Evolutionary conservation across 2,797 vertebrate species (phyloP), one percentile per base, ranked within the genome.

Genomic region (Malacoctenus gilli): DNA sequence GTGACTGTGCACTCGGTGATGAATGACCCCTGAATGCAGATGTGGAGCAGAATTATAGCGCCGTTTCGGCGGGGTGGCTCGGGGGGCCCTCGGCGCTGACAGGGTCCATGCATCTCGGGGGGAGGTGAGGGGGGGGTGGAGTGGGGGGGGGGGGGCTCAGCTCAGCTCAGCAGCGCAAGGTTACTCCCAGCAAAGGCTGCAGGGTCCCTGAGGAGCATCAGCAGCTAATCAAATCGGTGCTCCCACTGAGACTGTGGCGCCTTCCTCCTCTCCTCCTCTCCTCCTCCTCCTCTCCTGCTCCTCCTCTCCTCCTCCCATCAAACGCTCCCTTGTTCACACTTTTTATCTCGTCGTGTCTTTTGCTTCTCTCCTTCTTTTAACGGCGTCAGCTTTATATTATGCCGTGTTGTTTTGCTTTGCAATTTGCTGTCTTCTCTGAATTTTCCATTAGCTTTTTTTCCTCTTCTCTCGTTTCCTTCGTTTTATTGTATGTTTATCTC

Each of bases 51-150:
- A 72, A 53, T 68, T 56, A 71, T 39, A 21, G 69, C 58, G 32
- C 68, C 13, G 60, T 39, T 63, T 54, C 49, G 15, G 76, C 37
- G n/a, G 14, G 31, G 59, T 34, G 72, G 63, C 72, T 59, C 36
- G n/a, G 67, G 83, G n/a, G 72, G 52, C 59, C 69, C 74, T 49
- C 13, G 40, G 22, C 59, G 59, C 59, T 82, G 85, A 85, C 85
- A 80, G 72, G 75, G 59, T 49, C 82, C 78, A 77, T 83, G 83
- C 72, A 79, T 87, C 83, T 83, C 76, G 1, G 19, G 78, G 76
- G n/a, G n/a, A n/a, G n/a, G n/a, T n/a, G n/a, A n/a, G n/a, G n/a
- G n/a, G n/a, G n/a, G n/a, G n/a, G n/a, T n/a, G n/a, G n/a, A n/a
- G n/a, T n/a, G n/a, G n/a, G n/a, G n/a, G n/a, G n/a, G n/a, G n/a